Base-by-base conservation (phyloP, 1,140 invertebrate genomes). In the Cyphomyrmex costatus region DNA sequence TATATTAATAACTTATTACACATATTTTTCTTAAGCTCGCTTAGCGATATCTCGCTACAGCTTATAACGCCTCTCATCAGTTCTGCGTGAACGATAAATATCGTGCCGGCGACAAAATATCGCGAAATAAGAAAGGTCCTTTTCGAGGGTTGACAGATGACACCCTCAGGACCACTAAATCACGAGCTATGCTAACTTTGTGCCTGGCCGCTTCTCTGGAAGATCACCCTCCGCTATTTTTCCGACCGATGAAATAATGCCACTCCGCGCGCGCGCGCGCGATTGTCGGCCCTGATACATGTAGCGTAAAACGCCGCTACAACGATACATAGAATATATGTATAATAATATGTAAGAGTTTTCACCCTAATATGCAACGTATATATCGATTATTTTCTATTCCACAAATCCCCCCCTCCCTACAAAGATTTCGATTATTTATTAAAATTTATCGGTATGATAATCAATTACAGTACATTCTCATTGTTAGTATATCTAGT, bases 81-180 rank as follows among this genome's bases (percentile, higher is more conserved):
- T 77, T 82, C 80, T 90, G 58, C 66, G 65, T 74, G 86, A 86
- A 88, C 91, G 91, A 93, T 93, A 93, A 93, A 93, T 93, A 92
- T 93, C 88, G 89, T 84, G 33, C 61, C 80, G 87, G 87, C 91
- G 91, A 93, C 92, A 93, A 93, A 93, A 92, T 93, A 93, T 92
- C 91, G 86, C 79, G 80, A 90, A 92, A 92, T 92, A 92, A 90
- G 86, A 92, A 93, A 92, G 90, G 91, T 87, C 86, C 85, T 85
- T 87, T 63, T 14, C 73, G 80, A 58, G 83, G 87, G 88, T 91
- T 93, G 92, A 94, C 91, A 89, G 88, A 94, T 92, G 93, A 88
- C 93, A 93, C 94, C 94, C 94, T 51, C 87, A 94, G 94, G 94
- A 94, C 90, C 91, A 94, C 93, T 95, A 95, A 95, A 94, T 95